Percentiles rank a stretch among this genome's conserved stretches.
Conservation (phyloP, 2,113 vertebrate genomes). For the Zosterops lateralis region DNA sequence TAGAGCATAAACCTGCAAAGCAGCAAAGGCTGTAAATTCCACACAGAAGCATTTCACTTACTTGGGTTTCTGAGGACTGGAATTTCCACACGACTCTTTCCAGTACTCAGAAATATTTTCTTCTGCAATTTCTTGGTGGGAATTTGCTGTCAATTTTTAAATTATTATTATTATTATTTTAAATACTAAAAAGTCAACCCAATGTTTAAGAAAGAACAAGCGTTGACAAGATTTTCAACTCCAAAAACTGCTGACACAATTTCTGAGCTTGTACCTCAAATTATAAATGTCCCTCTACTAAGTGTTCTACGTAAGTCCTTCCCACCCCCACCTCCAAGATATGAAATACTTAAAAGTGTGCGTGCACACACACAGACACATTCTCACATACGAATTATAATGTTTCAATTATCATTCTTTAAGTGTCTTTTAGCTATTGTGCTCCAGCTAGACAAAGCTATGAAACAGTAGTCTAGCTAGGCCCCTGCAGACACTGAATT, state of each 20-base stretch:
- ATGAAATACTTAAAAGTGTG: background rate
- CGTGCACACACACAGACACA: rapidly evolving
- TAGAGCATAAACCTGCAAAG: background rate
- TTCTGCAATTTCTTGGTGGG: background rate
- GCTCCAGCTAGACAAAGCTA: background rate
- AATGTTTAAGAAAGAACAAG: background rate
- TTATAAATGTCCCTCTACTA: background rate
- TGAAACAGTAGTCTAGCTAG: background rate
- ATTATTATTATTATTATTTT: too few relatives aligned
- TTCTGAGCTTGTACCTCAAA: background rate
- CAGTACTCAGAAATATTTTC: background rate
- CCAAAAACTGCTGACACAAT: background rate
- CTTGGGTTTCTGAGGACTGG: background rate
- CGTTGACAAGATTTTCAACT: background rate
- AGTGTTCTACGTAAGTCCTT: background rate
- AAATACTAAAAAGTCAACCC: background rate
- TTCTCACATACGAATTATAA: background rate
- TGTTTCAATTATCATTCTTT: background rate
- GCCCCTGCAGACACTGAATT: background rate
- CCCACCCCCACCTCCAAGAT: background rate
- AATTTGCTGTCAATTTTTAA: background rate
- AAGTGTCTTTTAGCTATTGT: background rate
- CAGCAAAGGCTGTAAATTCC: background rate
- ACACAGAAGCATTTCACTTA: background rate
- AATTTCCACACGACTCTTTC: background rate